Percentiles rank a stretch among this genome's conserved stretches.
These are phyloP conservation scores for Clitarchus hookeri DNA, from an alignment of 2,888 invertebrate genomes.

Conservation along the genomic window DNA sequence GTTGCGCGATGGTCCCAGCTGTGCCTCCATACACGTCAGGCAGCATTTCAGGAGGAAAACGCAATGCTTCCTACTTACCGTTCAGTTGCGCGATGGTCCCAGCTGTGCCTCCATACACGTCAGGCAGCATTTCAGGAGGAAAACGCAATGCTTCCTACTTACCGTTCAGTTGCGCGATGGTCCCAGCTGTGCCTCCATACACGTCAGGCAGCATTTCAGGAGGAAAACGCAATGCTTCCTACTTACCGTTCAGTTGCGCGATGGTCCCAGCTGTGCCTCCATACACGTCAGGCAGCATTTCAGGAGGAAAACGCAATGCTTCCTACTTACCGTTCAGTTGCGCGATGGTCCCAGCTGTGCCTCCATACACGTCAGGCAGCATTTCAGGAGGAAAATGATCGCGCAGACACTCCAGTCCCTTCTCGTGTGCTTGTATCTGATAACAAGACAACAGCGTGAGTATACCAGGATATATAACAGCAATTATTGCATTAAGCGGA, in stretches of 20 bases:
- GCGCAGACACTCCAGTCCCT: not conserved
- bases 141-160: no score
- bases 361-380: constrained; percentile 1
- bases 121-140: no score
- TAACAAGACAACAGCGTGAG: not conserved
- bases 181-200: constrained; percentile 1
- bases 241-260: not conserved
- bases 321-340: not conserved
- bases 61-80: no score
- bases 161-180: not conserved
- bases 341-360: not conserved
- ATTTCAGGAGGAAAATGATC: no score
- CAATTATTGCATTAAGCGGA: no score
- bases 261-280: not conserved
- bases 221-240: no score
- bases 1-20: not conserved
- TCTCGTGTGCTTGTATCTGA: not conserved
- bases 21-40: not conserved
- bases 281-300: not conserved
- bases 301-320: no score
- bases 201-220: not conserved
- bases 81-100: not conserved
- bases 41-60: no score
- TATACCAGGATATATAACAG: no score
- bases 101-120: not conserved